Conservation (phyloP, 2,113 vertebrate genomes). For the Piprites chloris region DNA sequence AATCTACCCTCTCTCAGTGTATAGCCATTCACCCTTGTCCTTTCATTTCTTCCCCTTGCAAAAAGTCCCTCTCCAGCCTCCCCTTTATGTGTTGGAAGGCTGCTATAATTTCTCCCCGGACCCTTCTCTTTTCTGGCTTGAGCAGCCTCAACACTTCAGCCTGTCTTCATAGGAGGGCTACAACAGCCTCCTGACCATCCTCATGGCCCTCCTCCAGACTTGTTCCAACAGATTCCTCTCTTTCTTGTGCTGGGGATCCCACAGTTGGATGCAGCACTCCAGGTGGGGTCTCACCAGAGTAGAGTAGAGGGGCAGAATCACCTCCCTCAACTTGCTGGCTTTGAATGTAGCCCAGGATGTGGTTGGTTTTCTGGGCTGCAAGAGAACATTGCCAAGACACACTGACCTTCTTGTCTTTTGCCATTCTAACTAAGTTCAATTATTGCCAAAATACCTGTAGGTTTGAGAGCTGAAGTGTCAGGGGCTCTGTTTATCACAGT, state of each 20-base stretch:
- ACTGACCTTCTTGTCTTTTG: not conserved
- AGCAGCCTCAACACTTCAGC: not conserved
- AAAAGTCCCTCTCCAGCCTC: not conserved
- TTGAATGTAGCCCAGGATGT: not conserved
- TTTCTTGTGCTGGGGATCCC: no score
- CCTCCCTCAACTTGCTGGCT: not conserved
- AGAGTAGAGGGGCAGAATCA: not conserved
- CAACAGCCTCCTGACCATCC: not conserved
- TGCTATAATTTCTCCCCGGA: not conserved
- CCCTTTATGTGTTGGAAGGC: not conserved
- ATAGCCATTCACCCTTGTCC: not conserved
- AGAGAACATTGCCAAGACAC: not conserved
- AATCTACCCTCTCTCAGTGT: not conserved
- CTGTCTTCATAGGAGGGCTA: not conserved
- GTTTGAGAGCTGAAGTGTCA: not conserved
- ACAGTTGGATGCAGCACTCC: not conserved
- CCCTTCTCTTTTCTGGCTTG: not conserved
- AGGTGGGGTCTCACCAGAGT: not conserved
- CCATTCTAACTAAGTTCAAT: not conserved
- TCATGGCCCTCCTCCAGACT: not conserved
- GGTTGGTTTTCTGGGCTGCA: not conserved
- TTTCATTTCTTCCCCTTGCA: not conserved
- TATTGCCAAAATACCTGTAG: not conserved
- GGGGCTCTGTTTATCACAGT: not conserved
- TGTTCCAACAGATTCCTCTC: not conserved